A percentile compares a stretch with the other conserved stretches of the same genome.
These are phyloP conservation scores for Mycteria americana DNA, from an alignment of 2,797 vertebrate genomes.

Conservation along the genomic window DNA sequence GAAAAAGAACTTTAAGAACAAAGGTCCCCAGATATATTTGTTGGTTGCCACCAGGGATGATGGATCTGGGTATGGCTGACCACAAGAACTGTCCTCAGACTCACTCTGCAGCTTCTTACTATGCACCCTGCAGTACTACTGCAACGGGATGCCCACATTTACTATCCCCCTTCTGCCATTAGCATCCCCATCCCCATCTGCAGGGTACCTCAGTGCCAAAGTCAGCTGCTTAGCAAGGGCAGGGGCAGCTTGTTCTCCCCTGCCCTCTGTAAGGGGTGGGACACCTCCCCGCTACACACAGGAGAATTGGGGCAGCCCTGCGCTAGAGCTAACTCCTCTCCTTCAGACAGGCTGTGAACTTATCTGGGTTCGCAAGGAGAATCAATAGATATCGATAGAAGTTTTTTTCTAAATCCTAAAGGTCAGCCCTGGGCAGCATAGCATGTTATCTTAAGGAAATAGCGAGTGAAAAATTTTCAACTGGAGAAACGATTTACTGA, in stretches of 20 bases:
- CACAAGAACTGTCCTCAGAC: background rate
- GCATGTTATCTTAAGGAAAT: background rate
- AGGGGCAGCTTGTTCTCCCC: background rate
- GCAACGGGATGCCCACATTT: accelerated
- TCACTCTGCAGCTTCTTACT: background rate
- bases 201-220: background rate
- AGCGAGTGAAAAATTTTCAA: accelerated
- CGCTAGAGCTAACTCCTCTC: background rate
- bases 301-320: background rate
- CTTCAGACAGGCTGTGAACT: background rate
- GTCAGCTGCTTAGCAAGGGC: background rate
- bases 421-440: background rate
- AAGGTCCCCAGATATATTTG: background rate
- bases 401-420: background rate
- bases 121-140: accelerated
- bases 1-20: background rate
- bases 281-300: background rate
- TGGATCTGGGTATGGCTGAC: background rate
- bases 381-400: background rate
- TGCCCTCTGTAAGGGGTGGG: background rate
- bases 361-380: background rate
- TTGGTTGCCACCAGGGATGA: background rate
- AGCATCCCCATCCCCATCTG: background rate
- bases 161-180: accelerated
- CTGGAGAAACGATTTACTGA: background rate